Evolutionary conservation across 2,113 vertebrate genomes (phyloP), one percentile per base, ranked within the genome.

Genomic region (Pygoscelis antarcticus): DNA sequence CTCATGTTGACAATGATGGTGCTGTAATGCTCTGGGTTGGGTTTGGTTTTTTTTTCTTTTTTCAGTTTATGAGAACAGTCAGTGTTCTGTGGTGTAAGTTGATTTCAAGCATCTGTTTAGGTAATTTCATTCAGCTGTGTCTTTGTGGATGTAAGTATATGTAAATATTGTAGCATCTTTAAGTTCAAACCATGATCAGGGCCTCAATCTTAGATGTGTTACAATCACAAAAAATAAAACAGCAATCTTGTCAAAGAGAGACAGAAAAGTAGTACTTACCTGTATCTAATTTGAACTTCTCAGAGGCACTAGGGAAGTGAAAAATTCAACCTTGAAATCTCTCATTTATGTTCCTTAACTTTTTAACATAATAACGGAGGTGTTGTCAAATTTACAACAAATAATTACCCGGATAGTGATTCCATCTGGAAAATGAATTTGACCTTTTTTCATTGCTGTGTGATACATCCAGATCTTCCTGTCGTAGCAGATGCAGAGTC

Each of bases 361-460:
- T 75, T 68, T 69, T 17, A 61, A 93, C 66, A 23, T 30, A 71
- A 84, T 81, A 70, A 34, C 6, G 2, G 89, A 95, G 75, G 90
- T 96, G 89, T 44, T 96, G 96, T 95, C 87, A 92, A 96, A 92
- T 89, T 94, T 94, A 89, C 76, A 91, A 78, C 78, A 68, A 94
- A 90, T 72, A 93, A 76, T 85, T 57, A 40, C 44, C 44, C 18
- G 54, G 71, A 12, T 14, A 3, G 32, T 13, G 65, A 10, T 90
- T 87, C 66, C 82, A 62, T 69, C 90, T 96, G 93, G 85, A 54
- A 29, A 69, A 90, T 6, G 57, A 23, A 11, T 83, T 30, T 72
- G 81, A 62, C 78, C 71, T 57, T 76, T 83, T 82, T 79, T 18
- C 40, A 1, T 4, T 27, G 81, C 74, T 49, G 57, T 62, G 77